phyloP scores from a whole-genome alignment of 2,888 invertebrate species.

The Apamea anceps region DNA sequence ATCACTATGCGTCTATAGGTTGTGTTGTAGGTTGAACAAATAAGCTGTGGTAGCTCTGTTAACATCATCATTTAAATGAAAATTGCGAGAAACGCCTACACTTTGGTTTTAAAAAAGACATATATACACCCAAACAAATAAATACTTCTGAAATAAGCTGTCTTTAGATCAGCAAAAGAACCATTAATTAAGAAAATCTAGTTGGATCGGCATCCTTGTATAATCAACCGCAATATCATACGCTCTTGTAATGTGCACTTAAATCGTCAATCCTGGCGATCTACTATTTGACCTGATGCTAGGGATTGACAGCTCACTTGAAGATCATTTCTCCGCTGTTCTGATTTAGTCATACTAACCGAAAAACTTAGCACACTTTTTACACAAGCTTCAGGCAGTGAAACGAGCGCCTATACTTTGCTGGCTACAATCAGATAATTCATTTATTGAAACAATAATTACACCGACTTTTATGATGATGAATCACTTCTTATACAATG shows the following conservation, averaged over 20 bases:
- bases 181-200: neutral
- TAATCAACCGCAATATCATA: neutral
- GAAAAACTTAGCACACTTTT: neutral
- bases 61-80: neutral
- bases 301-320: neutral
- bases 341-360: neutral
- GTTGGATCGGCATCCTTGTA: neutral
- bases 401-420: neutral
- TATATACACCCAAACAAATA: neutral
- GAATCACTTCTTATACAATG: neutral
- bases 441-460: constrained; percentile 22
- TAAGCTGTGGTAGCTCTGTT: neutral
- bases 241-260: neutral
- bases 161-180: neutral
- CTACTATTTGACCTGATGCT: neutral
- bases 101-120: neutral
- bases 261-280: neutral
- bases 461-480: neutral
- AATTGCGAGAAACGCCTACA: neutral
- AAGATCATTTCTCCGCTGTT: neutral
- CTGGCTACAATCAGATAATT: neutral
- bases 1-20: neutral
- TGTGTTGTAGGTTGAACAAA: neutral
- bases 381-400: neutral
- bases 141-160: neutral